phyloP scores from a whole-genome alignment of 64 coral and sea anemone species.

The Montipora foliosa region DNA sequence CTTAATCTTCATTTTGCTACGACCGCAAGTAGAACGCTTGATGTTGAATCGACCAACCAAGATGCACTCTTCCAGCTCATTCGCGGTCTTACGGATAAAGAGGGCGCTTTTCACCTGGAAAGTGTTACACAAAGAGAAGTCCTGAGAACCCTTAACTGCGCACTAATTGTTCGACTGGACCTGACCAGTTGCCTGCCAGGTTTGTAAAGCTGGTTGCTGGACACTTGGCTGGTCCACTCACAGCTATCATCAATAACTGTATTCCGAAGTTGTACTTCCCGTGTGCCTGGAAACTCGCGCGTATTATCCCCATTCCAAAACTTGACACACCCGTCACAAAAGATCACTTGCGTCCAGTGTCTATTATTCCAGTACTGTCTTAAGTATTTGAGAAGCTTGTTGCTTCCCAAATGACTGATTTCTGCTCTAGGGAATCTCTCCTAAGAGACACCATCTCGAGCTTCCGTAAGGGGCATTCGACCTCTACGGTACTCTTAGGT shows the following conservation, averaged over 20 bases:
- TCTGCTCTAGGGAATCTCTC: no score
- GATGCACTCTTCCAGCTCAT: neutral
- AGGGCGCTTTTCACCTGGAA: no score
- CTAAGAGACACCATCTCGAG: no score
- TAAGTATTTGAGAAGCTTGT: no score
- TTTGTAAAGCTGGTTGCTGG: neutral
- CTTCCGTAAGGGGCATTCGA: no score
- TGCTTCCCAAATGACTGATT: no score
- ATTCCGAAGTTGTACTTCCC: slow-evolving; percentile 10
- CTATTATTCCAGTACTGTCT: neutral
- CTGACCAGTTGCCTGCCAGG: neutral
- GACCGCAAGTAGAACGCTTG: slow-evolving; percentile 58
- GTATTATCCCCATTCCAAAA: neutral
- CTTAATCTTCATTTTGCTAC: slow-evolving; percentile 60
- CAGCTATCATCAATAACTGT: slow-evolving; percentile 1
- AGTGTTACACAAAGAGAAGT: neutral
- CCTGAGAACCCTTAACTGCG: neutral
- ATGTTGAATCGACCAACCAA: slow-evolving; percentile 24
- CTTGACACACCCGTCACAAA: neutral
- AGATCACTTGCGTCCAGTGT: neutral
- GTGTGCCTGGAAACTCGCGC: neutral
- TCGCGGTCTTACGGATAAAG: neutral
- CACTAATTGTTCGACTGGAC: neutral
- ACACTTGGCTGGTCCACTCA: neutral
- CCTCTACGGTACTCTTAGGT: neutral